Conservation (phyloP, 2,113 vertebrate genomes). For the Chionis minor region DNA sequence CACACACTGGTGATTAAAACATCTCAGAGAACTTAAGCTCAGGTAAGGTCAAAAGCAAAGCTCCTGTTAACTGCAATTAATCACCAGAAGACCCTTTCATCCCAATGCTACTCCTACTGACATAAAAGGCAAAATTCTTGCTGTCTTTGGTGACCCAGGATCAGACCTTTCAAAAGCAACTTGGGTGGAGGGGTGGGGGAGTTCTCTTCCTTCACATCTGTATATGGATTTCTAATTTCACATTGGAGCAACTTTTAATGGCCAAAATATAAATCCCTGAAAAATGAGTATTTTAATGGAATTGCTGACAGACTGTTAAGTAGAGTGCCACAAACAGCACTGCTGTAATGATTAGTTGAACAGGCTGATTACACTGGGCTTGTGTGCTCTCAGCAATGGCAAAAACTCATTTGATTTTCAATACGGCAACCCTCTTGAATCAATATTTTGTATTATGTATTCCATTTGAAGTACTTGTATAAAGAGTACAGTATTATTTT, state of each 20-base stretch:
- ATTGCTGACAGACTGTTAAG: slow-evolving; percentile 46
- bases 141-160: background rate
- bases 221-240: background rate
- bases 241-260: background rate
- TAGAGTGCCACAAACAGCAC: slow-evolving; percentile 28
- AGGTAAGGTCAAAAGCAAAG: slow-evolving; percentile 22
- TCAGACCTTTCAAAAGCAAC: background rate
- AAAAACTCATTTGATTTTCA: slow-evolving; percentile 68
- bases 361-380: slow-evolving; percentile 51
- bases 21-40: background rate
- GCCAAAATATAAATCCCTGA: background rate
- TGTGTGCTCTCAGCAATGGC: slow-evolving; percentile 50
- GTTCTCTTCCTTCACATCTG: background rate
- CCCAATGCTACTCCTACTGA: background rate
- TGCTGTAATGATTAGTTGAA: slow-evolving; percentile 61
- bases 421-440: slow-evolving; percentile 43
- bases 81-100: slow-evolving; percentile 3
- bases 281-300: slow-evolving; percentile 10
- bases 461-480: slow-evolving; percentile 44
- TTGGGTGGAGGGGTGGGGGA: background rate
- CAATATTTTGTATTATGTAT: slow-evolving; percentile 59
- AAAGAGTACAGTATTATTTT: background rate
- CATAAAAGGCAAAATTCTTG: background rate
- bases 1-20: background rate
- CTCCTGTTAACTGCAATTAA: slow-evolving; percentile 22